phyloP scores from a whole-genome alignment of 1,140 invertebrate species.

The Manduca sexta region DNA sequence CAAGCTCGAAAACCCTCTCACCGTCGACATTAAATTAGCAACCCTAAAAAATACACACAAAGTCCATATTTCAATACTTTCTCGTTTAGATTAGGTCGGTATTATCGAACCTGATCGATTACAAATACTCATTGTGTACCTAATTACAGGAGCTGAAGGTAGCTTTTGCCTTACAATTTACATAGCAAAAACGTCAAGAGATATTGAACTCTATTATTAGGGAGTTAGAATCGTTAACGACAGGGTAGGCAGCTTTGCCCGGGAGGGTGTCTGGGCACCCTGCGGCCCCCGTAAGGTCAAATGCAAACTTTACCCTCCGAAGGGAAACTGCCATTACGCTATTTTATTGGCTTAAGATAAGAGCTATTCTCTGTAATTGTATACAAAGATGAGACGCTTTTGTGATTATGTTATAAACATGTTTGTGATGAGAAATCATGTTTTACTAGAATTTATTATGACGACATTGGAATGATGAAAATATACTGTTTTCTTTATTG shows the following conservation, averaged over 20 bases:
- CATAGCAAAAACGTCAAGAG: slow-evolving; percentile 7
- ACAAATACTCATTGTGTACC: slow-evolving; percentile 46
- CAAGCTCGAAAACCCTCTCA: slow-evolving; percentile 13
- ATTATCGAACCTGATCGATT: slow-evolving; percentile 37
- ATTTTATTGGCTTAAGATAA: slow-evolving; percentile 38
- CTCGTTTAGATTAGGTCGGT: slow-evolving; percentile 8
- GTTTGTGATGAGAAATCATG: slow-evolving; percentile 9
- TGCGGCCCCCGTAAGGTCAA: slow-evolving; percentile 31
- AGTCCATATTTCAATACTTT: not conserved
- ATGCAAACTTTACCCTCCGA: slow-evolving; percentile 36
- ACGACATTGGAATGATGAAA: not conserved
- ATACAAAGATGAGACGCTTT: slow-evolving; percentile 10
- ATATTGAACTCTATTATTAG: slow-evolving; percentile 31
- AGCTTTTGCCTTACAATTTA: slow-evolving; percentile 28
- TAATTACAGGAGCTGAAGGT: slow-evolving; percentile 46
- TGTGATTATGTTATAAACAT: slow-evolving; percentile 18
- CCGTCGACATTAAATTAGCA: not conserved
- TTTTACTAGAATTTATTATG: not conserved
- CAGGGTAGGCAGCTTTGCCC: slow-evolving; percentile 10
- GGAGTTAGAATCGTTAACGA: slow-evolving; percentile 27
- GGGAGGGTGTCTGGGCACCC: slow-evolving; percentile 11
- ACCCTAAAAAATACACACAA: slow-evolving; percentile 8
- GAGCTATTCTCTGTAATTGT: slow-evolving; percentile 18
- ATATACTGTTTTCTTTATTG: not conserved
- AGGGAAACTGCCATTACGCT: slow-evolving; percentile 24